A percentile compares a stretch with the other conserved stretches of the same genome.
These are phyloP conservation scores for Odontophorus gujanensis DNA, from an alignment of 2,113 vertebrate genomes.

Conservation along the genomic window DNA sequence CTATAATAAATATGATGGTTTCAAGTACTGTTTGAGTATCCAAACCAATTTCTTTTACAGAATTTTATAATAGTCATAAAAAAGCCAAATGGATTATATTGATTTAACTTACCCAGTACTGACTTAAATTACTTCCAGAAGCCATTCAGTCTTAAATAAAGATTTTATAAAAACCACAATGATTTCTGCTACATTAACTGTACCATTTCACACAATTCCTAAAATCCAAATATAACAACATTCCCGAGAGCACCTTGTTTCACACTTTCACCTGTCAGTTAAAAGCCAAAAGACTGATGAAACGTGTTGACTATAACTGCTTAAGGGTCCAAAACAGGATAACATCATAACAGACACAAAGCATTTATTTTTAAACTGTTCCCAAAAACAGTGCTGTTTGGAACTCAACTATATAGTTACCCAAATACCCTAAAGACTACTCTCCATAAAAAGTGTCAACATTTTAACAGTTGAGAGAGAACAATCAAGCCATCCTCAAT, in stretches of 20 bases:
- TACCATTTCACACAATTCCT: not conserved
- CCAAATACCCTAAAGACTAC: not conserved
- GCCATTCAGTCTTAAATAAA: not conserved
- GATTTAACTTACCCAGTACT: not conserved
- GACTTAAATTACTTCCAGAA: not conserved
- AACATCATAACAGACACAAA: not conserved
- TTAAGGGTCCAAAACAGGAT: not conserved
- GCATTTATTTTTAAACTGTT: not conserved
- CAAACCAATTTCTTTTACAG: not conserved
- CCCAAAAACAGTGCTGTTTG: not conserved
- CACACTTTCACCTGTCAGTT: not conserved
- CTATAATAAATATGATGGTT: not conserved
- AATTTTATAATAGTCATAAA: not conserved
- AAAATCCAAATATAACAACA: not conserved
- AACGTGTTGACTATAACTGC: not conserved
- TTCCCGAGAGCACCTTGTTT: not conserved
- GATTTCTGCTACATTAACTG: not conserved
- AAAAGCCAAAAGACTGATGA: not conserved
- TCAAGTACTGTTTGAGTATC: not conserved
- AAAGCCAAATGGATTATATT: not conserved
- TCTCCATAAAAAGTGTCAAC: not conserved
- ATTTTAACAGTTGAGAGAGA: not conserved
- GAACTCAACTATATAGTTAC: not conserved
- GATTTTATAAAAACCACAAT: not conserved
- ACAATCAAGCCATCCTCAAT: not conserved